Conservation (phyloP, 2,888 invertebrate species). For the Drosophila picticornis region DNA sequence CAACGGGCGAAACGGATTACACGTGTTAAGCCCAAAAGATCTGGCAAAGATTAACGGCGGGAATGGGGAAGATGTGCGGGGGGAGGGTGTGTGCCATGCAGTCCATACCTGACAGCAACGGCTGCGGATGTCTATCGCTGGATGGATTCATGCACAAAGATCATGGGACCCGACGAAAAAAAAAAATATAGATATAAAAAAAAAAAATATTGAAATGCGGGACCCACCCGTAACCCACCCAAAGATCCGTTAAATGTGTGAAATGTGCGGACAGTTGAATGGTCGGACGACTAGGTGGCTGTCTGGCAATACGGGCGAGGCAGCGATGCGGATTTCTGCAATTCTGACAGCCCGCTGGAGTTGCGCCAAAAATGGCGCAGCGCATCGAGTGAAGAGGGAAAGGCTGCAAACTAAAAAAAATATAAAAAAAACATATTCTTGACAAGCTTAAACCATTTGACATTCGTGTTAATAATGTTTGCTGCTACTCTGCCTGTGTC, state of each 20-base stretch:
- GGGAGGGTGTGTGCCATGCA: conserved; percentile 14
- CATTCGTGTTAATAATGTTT: conserved; percentile 43
- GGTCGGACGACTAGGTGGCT: conserved; percentile 23
- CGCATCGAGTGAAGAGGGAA: conserved; percentile 34
- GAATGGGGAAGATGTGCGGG: background rate
- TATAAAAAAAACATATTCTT: background rate
- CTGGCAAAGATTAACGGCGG: conserved; percentile 39
- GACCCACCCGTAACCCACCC: background rate
- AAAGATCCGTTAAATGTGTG: conserved; percentile 16
- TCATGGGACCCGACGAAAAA: background rate
- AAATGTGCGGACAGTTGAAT: conserved; percentile 35
- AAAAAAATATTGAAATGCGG: background rate
- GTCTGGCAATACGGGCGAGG: conserved; percentile 16
- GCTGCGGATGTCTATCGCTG: conserved; percentile 55
- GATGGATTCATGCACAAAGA: conserved; percentile 26
- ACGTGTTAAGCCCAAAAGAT: conserved; percentile 59
- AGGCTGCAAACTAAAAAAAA: background rate
- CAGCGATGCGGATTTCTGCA: conserved; percentile 70
- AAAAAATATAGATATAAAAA: background rate
- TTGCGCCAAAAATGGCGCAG: conserved; percentile 67
- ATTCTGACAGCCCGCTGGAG: conserved; percentile 71
- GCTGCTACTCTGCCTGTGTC: conserved; percentile 3
- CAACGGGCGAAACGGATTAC: conserved; percentile 51
- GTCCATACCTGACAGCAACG: conserved; percentile 59
- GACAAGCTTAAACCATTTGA: conserved; percentile 47